Conservation (phyloP, 2,888 invertebrate species). For the Hydrotaea diabolus region DNA sequence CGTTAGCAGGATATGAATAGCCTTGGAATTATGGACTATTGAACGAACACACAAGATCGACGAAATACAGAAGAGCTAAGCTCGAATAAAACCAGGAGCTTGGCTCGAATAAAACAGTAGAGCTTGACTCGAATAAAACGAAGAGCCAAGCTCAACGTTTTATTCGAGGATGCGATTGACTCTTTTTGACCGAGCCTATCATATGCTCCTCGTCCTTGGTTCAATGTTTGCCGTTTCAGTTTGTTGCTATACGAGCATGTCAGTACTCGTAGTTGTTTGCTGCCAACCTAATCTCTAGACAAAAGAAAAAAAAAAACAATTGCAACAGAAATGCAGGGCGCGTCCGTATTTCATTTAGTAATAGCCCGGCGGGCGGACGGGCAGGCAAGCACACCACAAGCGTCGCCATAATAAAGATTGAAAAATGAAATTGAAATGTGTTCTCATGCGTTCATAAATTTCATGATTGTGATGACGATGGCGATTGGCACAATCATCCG, state of each 20-base stretch:
- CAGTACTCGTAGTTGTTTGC: too few relatives aligned
- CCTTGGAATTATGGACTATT: too few relatives aligned
- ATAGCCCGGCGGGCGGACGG: slow-evolving; percentile 11
- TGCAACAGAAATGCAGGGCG: slow-evolving; percentile 38
- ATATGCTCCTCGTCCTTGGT: neutral
- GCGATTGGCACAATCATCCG: slow-evolving; percentile 33
- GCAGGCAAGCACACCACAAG: neutral
- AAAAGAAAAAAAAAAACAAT: neutral
- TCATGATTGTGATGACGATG: slow-evolving; percentile 12
- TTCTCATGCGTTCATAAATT: slow-evolving; percentile 34
- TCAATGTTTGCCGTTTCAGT: neutral
- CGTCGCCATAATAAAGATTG: slow-evolving; percentile 5
- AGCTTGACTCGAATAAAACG: too few relatives aligned
- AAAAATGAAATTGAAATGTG: slow-evolving; percentile 28
- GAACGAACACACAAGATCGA: too few relatives aligned
- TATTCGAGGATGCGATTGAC: too few relatives aligned
- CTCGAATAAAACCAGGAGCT: too few relatives aligned
- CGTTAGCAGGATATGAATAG: too few relatives aligned
- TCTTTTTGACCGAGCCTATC: neutral
- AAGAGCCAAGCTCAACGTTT: too few relatives aligned
- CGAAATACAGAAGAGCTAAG: too few relatives aligned
- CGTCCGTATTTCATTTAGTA: slow-evolving; percentile 45
- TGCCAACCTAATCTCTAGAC: slow-evolving; percentile 35
- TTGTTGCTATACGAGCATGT: slow-evolving; percentile 3
- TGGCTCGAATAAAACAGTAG: too few relatives aligned